These are phyloP conservation scores for Plebejus anna DNA, from an alignment of 2,888 invertebrate species.

Conservation along the genomic window DNA sequence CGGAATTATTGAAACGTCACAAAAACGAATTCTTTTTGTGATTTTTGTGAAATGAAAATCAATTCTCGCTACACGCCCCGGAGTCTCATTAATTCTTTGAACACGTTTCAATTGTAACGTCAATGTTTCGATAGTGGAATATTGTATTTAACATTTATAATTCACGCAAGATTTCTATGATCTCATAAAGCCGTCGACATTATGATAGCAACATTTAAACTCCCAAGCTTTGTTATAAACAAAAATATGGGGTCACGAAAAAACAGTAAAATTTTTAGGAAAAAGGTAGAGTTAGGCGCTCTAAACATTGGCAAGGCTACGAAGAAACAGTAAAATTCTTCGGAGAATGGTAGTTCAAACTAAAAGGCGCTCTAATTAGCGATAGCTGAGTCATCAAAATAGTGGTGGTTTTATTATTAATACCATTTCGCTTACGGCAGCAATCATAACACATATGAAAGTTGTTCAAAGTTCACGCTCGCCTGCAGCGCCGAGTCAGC, in stretches of 20 bases:
- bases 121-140: not conserved
- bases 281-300: too few relatives aligned
- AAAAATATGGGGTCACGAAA: too few relatives aligned
- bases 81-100: conserved; percentile 1
- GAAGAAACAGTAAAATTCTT: too few relatives aligned
- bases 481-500: conserved; percentile 1
- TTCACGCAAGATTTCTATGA: not conserved
- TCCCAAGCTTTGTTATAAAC: not conserved
- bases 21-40: conserved; percentile 19
- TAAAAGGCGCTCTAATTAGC: too few relatives aligned
- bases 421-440: not conserved
- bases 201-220: not conserved
- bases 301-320: too few relatives aligned
- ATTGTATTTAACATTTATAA: not conserved
- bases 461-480: conserved; percentile 18
- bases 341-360: too few relatives aligned
- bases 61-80: not conserved
- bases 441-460: conserved; percentile 12
- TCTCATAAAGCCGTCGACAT: not conserved
- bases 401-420: not conserved
- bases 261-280: too few relatives aligned
- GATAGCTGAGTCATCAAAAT: too few relatives aligned
- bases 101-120: not conserved
- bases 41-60: conserved; percentile 16
- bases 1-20: conserved; percentile 32